Evolutionary conservation across 1,140 invertebrate genomes (phyloP), one percentile per base, ranked within the genome.

Genomic region (Adoxophyes honmai): DNA sequence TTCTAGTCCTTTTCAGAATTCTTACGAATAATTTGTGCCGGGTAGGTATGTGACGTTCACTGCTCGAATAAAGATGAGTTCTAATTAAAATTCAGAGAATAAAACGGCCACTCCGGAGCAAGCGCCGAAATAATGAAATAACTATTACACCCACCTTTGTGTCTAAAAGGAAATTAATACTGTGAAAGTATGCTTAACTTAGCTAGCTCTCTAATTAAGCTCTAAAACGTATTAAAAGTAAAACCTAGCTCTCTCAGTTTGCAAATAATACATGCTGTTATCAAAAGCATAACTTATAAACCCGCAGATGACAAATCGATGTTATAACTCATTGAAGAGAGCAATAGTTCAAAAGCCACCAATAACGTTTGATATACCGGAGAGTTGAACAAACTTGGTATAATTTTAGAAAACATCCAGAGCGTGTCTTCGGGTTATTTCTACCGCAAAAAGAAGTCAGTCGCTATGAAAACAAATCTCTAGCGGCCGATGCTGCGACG

Each of bases 61-160:
- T 48, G 7, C 11, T 48, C 28, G 42, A 48, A 48, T 48, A 48
- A 48, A 33, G 42, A 48, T 48, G 42, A 48, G 42, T n/a, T 28
- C 9, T 48, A 48, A 48, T 48, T 48, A 48, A 48, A 48, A 48
- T 48, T 48, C 42, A 48, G 21, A n/a, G n/a, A 48, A 48, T 48
- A 48, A n/a, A 28, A 48, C 42, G 18, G 6, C 10, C 18, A 48
- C 16, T 28, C 18, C 18, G 21, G 42, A 11, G 18, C 11, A 48
- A 48, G 42, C 42, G 42, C 2, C 42, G 10, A 48, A 48, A 48
- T 48, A 48, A 33, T 48, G 4, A 48, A 33, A 48, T 33, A 48
- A 48, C 42, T 48, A 48, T 48, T 28, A 28, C 21, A 48, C 42
- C 18, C 11, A 16, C 42, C 4, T 9, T 9, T 48, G 42, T 48